These are phyloP conservation scores for Threskiornis aethiopicus DNA, from an alignment of 2,797 vertebrate species.

Conservation along the genomic window DNA sequence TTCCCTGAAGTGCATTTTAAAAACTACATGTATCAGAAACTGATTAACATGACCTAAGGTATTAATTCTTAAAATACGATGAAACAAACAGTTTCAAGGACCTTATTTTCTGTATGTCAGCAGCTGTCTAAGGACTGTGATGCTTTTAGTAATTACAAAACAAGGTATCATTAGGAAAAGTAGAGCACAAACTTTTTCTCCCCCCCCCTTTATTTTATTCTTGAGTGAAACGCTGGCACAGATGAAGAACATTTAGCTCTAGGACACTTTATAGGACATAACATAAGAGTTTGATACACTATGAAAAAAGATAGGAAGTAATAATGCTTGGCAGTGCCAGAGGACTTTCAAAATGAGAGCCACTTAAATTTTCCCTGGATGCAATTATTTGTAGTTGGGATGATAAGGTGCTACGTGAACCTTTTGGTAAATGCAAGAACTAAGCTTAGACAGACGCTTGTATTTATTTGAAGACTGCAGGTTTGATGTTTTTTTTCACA, in stretches of 20 bases:
- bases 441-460: neutral
- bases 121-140: slow-evolving; percentile 70
- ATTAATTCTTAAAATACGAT: slow-evolving; percentile 78
- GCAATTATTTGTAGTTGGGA: slow-evolving; percentile 21
- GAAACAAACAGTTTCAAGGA: slow-evolving; percentile 74
- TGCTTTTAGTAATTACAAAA: slow-evolving; percentile 72
- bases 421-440: slow-evolving; percentile 11
- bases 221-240: neutral
- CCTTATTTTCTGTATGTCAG: slow-evolving; percentile 76
- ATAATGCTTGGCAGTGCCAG: neutral
- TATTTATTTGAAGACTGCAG: neutral
- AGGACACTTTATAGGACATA: slow-evolving; percentile 19
- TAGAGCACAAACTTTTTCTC: slow-evolving; percentile 16
- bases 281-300: slow-evolving; percentile 2
- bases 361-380: slow-evolving; percentile 24
- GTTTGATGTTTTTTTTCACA: neutral
- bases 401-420: slow-evolving; percentile 4
- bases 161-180: slow-evolving; percentile 57
- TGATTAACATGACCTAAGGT: slow-evolving; percentile 82
- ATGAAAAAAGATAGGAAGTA: neutral
- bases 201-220: neutral
- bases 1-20: slow-evolving; percentile 76
- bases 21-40: slow-evolving; percentile 81
- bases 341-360: slow-evolving; percentile 43
- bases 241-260: slow-evolving; percentile 37